These are phyloP conservation scores for Leptopilina clavipes DNA, from an alignment of 1,140 invertebrate genomes.

Conservation along the genomic window DNA sequence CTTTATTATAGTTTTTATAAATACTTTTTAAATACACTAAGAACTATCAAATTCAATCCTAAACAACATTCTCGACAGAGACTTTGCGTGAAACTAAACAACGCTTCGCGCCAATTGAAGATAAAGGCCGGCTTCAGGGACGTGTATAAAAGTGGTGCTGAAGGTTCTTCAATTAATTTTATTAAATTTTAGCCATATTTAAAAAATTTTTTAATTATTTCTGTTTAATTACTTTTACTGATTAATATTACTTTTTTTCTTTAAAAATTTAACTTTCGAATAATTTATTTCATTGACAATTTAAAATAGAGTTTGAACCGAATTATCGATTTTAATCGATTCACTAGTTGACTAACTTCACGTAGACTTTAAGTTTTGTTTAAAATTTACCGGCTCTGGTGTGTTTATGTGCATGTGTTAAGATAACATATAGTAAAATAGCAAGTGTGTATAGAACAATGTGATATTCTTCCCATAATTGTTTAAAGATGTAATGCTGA, in stretches of 20 bases:
- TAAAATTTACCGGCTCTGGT: slow-evolving; percentile 12
- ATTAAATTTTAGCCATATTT: neutral
- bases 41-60: neutral
- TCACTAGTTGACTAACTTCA: slow-evolving; percentile 2
- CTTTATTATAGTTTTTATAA: slow-evolving; percentile 8
- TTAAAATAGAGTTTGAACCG: neutral
- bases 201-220: neutral
- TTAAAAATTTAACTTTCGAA: neutral
- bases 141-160: neutral
- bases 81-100: slow-evolving; percentile 50
- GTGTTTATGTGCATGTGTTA: neutral
- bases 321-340: neutral
- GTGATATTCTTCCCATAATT: neutral
- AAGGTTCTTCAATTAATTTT: neutral
- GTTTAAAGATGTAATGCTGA: neutral
- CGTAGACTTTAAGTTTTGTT: neutral
- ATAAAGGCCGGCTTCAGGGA: neutral
- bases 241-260: neutral
- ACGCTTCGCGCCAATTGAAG: slow-evolving; percentile 35
- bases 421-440: neutral
- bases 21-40: slow-evolving; percentile 21
- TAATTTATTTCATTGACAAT: neutral
- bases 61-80: slow-evolving; percentile 48
- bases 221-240: neutral
- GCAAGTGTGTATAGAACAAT: neutral